Conservation (phyloP, 2,113 vertebrate species). For the Thalassoma bifasciatum region DNA sequence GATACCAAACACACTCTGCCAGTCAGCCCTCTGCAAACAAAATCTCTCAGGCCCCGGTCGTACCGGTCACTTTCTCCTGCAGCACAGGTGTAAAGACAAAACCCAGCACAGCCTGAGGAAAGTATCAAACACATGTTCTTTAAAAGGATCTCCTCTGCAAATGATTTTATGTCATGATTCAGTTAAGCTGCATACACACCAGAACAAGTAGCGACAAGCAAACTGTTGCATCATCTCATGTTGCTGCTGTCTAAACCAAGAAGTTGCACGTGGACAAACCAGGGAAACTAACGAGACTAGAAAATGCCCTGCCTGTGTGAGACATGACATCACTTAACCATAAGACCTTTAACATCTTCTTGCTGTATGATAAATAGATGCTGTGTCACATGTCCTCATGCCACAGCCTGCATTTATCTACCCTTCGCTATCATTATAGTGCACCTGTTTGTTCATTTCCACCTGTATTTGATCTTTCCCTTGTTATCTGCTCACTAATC, state of each 20-base stretch:
- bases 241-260: neutral
- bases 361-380: too few relatives aligned
- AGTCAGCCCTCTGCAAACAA: slow-evolving; percentile 29
- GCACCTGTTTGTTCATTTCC: too few relatives aligned
- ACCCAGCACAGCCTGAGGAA: neutral
- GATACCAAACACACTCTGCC: slow-evolving; percentile 30
- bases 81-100: neutral
- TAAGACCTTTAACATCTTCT: too few relatives aligned
- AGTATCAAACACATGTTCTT: too few relatives aligned
- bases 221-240: neutral
- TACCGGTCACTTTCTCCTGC: slow-evolving; percentile 1
- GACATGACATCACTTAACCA: too few relatives aligned
- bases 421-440: too few relatives aligned
- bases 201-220: neutral
- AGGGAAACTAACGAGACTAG: neutral
- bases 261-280: neutral
- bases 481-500: too few relatives aligned
- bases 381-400: too few relatives aligned
- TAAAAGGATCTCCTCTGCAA: too few relatives aligned
- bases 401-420: too few relatives aligned
- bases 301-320: neutral
- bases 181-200: neutral
- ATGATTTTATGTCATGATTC: too few relatives aligned
- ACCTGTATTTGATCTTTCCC: too few relatives aligned
- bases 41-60: neutral